Conservation (phyloP, 2,888 invertebrate species). For the Balanococcus diminutus region DNA sequence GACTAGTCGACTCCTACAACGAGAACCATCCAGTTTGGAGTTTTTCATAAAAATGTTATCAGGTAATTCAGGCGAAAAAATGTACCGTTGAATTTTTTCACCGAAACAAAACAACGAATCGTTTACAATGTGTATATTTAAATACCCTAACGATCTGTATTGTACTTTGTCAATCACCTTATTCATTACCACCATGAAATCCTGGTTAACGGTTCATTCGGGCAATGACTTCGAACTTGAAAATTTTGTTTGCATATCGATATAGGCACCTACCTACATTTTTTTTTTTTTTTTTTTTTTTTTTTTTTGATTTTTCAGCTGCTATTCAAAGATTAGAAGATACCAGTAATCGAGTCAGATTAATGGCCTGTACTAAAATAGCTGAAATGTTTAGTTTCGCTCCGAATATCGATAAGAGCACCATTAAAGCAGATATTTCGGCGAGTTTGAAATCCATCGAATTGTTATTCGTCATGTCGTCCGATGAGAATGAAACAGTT, state of each 20-base stretch:
- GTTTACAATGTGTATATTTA: neutral
- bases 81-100: neutral
- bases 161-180: neutral
- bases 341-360: constrained; percentile 20
- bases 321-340: constrained; percentile 29
- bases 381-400: neutral
- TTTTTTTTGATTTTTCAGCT: neutral
- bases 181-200: neutral
- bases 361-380: neutral
- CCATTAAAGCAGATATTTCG: neutral
- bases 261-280: no score
- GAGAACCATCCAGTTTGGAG: neutral
- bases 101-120: neutral
- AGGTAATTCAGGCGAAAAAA: neutral
- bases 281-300: neutral
- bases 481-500: neutral
- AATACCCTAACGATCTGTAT: neutral
- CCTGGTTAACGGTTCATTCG: neutral
- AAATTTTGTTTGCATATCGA: neutral
- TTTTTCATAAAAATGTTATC: constrained; percentile 1
- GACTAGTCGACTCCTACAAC: neutral
- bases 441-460: neutral
- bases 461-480: neutral
- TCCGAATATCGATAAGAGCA: neutral
- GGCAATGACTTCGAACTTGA: neutral